Conservation (phyloP, 2,888 invertebrate genomes). For the Drosophila gaucha region DNA sequence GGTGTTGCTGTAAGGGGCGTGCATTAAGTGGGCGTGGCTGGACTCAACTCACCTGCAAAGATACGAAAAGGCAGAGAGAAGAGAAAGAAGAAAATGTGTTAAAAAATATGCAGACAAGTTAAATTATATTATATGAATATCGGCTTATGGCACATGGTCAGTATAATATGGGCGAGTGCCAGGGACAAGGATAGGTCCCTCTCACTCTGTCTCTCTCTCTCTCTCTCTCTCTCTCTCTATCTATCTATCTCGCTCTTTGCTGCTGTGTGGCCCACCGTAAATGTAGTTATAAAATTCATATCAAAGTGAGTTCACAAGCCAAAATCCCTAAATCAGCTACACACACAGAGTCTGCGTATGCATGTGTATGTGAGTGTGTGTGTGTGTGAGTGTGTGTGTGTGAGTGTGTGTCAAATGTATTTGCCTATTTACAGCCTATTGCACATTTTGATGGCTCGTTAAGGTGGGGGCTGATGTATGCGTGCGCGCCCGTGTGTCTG, state of each 20-base stretch:
- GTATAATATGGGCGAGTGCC: constrained; percentile 15
- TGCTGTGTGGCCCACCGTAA: constrained; percentile 30
- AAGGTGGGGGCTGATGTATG: constrained; percentile 10
- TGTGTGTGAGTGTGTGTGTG: constrained; percentile 22
- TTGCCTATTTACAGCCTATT: constrained; percentile 80
- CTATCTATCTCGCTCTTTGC: no score
- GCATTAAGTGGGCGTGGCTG: constrained; percentile 10
- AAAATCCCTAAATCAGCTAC: constrained; percentile 68
- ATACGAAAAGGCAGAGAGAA: constrained; percentile 27
- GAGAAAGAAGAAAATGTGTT: constrained; percentile 41
- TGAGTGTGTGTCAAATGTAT: constrained; percentile 59
- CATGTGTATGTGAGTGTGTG: constrained; percentile 30
- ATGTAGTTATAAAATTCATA: constrained; percentile 71
- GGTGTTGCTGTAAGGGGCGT: constrained; percentile 12
- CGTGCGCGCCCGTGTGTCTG: no score
- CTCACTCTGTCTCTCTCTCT: not conserved
- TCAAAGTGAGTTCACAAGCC: constrained; percentile 60
- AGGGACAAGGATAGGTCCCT: not conserved
- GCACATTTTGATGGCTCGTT: constrained; percentile 69
- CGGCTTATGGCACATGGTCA: constrained; percentile 55
- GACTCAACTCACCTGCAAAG: constrained; percentile 57
- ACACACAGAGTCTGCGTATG: constrained; percentile 17
- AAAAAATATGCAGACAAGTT: constrained; percentile 64
- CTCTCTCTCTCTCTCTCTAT: not conserved
- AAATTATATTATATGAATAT: constrained; percentile 67